Evolutionary conservation across 2,797 vertebrate genomes (phyloP).

Genomic region (Mormyrus hasselquistii): DNA sequence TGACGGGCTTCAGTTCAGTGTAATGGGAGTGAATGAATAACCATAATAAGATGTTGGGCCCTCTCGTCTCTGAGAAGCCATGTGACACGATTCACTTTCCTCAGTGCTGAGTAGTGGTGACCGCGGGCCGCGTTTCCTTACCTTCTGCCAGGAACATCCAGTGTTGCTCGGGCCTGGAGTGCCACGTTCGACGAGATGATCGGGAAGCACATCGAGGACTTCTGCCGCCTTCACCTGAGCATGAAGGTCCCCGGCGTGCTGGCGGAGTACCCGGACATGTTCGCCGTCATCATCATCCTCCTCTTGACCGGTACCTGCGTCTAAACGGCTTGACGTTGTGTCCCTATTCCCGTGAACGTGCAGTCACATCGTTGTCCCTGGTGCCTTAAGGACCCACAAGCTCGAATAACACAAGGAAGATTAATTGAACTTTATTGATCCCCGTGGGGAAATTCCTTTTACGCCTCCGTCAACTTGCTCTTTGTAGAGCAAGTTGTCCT

Average conservation of each 20-base stretch:
- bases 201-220: conserved; percentile 68
- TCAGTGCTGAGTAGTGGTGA: background rate
- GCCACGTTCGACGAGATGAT: conserved; percentile 88
- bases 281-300: conserved; percentile 84
- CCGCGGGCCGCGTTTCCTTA: conserved; percentile 25
- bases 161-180: conserved; percentile 91
- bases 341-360: background rate
- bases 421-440: too few species aligned
- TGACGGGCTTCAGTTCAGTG: background rate
- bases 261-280: conserved; percentile 83
- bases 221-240: conserved; percentile 68
- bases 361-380: background rate
- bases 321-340: background rate
- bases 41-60: background rate
- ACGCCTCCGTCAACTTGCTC: too few species aligned
- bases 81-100: background rate
- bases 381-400: background rate
- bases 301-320: conserved; percentile 70
- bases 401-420: background rate
- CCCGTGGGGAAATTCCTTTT: too few species aligned
- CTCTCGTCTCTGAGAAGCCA: too few species aligned
- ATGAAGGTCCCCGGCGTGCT: conserved; percentile 76
- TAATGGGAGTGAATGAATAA: background rate
- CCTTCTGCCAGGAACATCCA: conserved; percentile 76
- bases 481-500: too few species aligned